Evolutionary conservation across 2,797 vertebrate species (phyloP).

Genomic region (Epinephelus coioides): DNA sequence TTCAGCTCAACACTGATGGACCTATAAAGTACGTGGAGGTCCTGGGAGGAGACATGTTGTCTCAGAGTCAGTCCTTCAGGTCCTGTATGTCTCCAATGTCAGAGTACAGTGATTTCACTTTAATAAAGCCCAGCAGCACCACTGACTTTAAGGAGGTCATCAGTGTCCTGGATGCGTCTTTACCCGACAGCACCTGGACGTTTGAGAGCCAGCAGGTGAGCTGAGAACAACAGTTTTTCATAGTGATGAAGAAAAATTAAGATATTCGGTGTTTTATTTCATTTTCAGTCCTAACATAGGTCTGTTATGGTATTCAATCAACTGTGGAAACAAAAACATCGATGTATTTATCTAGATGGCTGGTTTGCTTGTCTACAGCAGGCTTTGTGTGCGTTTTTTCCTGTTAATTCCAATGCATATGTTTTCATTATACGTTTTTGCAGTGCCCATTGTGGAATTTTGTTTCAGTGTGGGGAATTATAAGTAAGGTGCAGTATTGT

Average conservation of each 20-base stretch:
- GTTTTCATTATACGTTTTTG: neutral
- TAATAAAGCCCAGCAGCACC: constrained; percentile 77
- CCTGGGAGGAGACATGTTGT: constrained; percentile 74
- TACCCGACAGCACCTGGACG: constrained; percentile 70
- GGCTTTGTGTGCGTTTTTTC: neutral
- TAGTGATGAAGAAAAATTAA: neutral
- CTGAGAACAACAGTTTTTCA: neutral
- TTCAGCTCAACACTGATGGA: constrained; percentile 79
- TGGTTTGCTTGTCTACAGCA: neutral
- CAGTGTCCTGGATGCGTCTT: constrained; percentile 68
- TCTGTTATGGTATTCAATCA: neutral
- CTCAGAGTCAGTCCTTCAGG: constrained; percentile 79
- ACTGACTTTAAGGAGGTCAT: constrained; percentile 70
- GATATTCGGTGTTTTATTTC: neutral
- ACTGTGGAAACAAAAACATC: neutral
- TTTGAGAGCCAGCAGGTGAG: constrained; percentile 75
- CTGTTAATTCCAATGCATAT: neutral
- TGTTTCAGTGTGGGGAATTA: neutral
- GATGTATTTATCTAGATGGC: neutral
- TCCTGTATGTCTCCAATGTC: constrained; percentile 78
- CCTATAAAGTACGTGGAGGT: constrained; percentile 81
- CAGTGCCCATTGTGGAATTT: neutral
- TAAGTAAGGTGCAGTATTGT: neutral
- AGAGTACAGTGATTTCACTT: constrained; percentile 79
- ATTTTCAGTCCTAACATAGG: neutral